Base-by-base conservation (phyloP, 2,888 invertebrate species). In the Agrilus mali region DNA sequence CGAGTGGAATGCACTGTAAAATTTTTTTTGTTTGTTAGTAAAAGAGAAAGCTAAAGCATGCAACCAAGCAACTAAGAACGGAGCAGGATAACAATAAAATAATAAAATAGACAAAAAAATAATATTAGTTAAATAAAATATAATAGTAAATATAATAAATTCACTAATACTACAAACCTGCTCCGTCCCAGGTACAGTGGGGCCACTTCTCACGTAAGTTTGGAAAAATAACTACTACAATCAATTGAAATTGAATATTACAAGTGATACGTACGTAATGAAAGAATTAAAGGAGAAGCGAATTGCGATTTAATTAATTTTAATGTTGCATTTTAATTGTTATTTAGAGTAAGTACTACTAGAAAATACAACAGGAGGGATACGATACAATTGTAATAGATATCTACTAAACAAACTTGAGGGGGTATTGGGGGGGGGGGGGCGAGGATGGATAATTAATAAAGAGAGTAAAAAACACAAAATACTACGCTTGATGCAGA, bases 151-250 rank as follows among this genome's bases (percentile, higher is more conserved):
- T 16, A 41, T 38, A 27, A 27, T 27, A 27, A 27, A 8, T 27
- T 27, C 27, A 27, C 13, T 38, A 35, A 35, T 33, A 20, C 17
- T 45, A 50, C 50, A 52, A 50, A 52, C 53, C 51, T 54, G 52
- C 51, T 45, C 49, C 51, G 47, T 51, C 50, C 50, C 52, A 56
- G 58, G 59, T 60, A 60, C 58, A 52, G 55, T 59, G 58, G 59
- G 58, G 58, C 56, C 58, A 55, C 55, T 27, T 27, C 27, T 27
- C 10, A 27, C 54, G 55, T 53, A 55, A 51, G 50, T 51, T 42
- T 37, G 40, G 27, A 41, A 32, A 47, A 42, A 36, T 17, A 17
- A 17, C 4, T 4, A 17, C 4, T 4, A 17, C 4, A 20, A 20
- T 20, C n/a, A n/a, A n/a, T n/a, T n/a, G n/a, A n/a, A n/a, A n/a